Base-by-base conservation (phyloP, 2,888 invertebrate genomes). In the Lithosia quadra region DNA sequence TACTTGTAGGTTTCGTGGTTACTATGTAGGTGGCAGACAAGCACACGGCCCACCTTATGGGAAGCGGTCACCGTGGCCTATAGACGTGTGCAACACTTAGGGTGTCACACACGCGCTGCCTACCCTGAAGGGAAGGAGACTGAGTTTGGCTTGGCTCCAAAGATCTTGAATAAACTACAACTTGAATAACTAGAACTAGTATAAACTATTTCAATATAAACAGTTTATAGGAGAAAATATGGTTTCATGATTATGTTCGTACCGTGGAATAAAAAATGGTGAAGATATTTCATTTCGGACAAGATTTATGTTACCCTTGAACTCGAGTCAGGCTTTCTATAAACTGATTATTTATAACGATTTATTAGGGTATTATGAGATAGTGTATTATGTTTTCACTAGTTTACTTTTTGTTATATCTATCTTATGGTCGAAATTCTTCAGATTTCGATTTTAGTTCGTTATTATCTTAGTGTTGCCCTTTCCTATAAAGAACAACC, bases 301-400 rank as follows among this genome's bases (percentile, higher is more conserved):
- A 49, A 18, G 49, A 49, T 49, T 49, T 49, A 49, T 49, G 49
- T 49, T 49, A 9, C 49, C 49, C 49, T 49, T 49, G 49, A 49
- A n/a, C 49, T 49, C 2, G 0, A 49, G n/a, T 49, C 18, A n/a
- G n/a, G n/a, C 49, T 49, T n/a, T 49, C n/a, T n/a, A 49, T 49
- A 49, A 49, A 49, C 49, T 49, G 49, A 49, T 56, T 56, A 15
- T 56, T 56, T 56, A 56, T 56, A 56, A 56, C 24, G 24, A 56
- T 15, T 22, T 56, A 56, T 24, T 15, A 56, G 24, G 22, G 24
- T 56, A 9, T 49, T 49, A 49, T 49, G n/a, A 49, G 49, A 49
- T 49, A 49, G 9, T 49, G 49, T 8, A 49, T n/a, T 49, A 49
- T 9, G 49, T 49, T 18, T 49, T 49, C n/a, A 49, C n/a, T 49